phyloP scores from a whole-genome alignment of 2,888 invertebrate species.

The Scrobipalpa costella region DNA sequence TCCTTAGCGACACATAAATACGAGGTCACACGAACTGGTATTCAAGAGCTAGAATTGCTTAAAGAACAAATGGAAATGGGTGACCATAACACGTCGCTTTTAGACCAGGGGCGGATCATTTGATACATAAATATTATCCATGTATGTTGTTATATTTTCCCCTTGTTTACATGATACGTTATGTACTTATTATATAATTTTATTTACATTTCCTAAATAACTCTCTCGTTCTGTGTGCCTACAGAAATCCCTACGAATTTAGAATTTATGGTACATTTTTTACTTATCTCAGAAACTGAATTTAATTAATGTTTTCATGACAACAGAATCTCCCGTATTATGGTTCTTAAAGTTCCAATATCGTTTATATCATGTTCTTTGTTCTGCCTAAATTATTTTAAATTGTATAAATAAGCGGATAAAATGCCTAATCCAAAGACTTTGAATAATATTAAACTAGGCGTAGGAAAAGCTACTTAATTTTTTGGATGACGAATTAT shows the following conservation, averaged over 20 bases:
- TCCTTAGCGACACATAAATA: slow-evolving; percentile 96
- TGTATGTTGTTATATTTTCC: slow-evolving; percentile 46
- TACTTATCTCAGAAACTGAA: not conserved
- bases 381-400: slow-evolving; percentile 1
- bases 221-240: too few species aligned
- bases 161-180: slow-evolving; percentile 2
- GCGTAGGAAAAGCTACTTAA: too few species aligned
- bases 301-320: not conserved
- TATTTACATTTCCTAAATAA: too few species aligned
- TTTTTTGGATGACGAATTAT: too few species aligned
- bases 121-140: slow-evolving; percentile 50
- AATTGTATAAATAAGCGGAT: not conserved
- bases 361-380: not conserved
- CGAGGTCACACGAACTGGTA: slow-evolving; percentile 92
- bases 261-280: not conserved
- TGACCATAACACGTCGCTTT: slow-evolving; percentile 82
- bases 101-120: slow-evolving; percentile 82
- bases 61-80: slow-evolving; percentile 92
- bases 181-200: not conserved
- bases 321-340: not conserved
- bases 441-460: not conserved
- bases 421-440: not conserved
- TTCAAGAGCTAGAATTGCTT: slow-evolving; percentile 90
- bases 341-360: not conserved
- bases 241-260: not conserved